These are phyloP conservation scores for Drymonia ruficornis DNA, from an alignment of 2,888 invertebrate genomes.

Conservation along the genomic window DNA sequence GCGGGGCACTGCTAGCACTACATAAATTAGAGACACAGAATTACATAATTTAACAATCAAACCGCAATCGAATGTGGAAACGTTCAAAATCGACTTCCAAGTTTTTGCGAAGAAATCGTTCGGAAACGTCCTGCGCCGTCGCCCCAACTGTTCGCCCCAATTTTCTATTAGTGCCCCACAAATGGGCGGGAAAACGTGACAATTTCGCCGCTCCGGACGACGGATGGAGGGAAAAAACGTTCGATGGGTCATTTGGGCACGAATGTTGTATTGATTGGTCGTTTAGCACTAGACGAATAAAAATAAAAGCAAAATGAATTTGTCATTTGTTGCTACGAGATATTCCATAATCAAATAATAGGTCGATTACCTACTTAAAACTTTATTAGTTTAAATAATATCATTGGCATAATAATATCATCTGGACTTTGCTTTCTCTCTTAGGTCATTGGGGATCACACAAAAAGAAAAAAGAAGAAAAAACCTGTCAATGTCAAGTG, in stretches of 20 bases:
- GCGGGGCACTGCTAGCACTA: too few species aligned
- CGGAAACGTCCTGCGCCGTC: constrained; percentile 24
- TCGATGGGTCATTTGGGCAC: constrained; percentile 21
- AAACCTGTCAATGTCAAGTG: too few species aligned
- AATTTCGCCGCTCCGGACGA: constrained; percentile 24
- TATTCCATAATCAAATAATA: too few species aligned
- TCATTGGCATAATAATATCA: too few species aligned
- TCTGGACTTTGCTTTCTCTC: too few species aligned
- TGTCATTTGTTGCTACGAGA: too few species aligned
- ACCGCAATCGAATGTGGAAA: not conserved
- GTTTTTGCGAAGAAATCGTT: constrained; percentile 38
- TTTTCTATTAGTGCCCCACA: constrained; percentile 33
- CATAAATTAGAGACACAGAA: too few species aligned
- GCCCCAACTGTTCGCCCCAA: constrained; percentile 25
- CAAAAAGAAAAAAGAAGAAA: too few species aligned
- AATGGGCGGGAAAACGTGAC: constrained; percentile 28
- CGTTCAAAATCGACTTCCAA: constrained; percentile 30
- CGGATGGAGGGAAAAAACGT: constrained; percentile 16
- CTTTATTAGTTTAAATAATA: too few species aligned
- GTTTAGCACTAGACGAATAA: not conserved
- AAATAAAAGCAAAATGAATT: too few species aligned
- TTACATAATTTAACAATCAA: not conserved
- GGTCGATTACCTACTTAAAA: too few species aligned
- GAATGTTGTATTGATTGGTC: constrained; percentile 13
- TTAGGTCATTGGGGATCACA: too few species aligned